These are phyloP conservation scores for Squalus acanthias DNA, from an alignment of 2,797 vertebrate species.

Conservation along the genomic window DNA sequence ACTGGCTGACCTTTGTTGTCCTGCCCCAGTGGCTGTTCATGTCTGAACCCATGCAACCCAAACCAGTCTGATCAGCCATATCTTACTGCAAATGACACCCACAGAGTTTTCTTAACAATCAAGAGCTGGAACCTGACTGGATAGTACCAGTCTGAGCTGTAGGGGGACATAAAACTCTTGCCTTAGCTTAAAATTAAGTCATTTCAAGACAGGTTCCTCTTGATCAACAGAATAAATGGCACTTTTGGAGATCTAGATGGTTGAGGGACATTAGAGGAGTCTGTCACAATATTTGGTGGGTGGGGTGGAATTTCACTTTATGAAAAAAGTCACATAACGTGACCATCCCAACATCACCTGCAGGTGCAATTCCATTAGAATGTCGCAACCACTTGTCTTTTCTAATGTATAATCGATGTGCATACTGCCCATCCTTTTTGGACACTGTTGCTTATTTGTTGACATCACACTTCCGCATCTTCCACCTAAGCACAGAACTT, in stretches of 20 bases:
- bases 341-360: neutral
- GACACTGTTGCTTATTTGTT: neutral
- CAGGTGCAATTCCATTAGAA: neutral
- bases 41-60: neutral
- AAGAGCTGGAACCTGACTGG: neutral
- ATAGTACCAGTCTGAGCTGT: neutral
- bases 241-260: neutral
- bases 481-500: neutral
- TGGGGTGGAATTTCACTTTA: neutral
- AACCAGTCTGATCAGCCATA: neutral
- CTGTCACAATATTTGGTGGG: too few relatives aligned
- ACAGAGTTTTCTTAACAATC: neutral
- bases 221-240: neutral
- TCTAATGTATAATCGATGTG: neutral
- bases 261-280: neutral
- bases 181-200: neutral
- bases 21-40: neutral
- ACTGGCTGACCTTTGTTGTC: neutral
- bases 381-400: neutral
- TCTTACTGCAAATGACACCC: neutral
- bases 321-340: neutral
- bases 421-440: neutral
- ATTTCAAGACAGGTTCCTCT: neutral
- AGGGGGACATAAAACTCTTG: too few relatives aligned
- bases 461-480: neutral